phyloP scores from a whole-genome alignment of 2,113 vertebrate species.

The Mesocricetus auratus region DNA sequence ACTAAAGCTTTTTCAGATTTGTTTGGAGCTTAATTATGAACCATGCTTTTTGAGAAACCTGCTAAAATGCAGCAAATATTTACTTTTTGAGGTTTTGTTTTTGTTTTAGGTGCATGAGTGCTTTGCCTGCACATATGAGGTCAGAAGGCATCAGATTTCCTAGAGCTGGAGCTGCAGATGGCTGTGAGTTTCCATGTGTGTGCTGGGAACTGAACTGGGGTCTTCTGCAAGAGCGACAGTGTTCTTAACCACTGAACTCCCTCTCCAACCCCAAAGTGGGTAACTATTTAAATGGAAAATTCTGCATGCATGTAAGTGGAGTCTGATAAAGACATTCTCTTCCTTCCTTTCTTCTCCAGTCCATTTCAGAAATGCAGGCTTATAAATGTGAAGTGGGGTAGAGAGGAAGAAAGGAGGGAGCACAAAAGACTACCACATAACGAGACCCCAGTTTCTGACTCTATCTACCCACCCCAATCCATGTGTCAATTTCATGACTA shows the following conservation, averaged over 20 bases:
- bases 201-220: neutral
- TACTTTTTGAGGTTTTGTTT: neutral
- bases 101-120: neutral
- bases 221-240: neutral
- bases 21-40: conserved; percentile 46
- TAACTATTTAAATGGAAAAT: conserved; percentile 45
- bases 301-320: neutral
- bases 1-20: conserved; percentile 35
- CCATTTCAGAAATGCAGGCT: conserved; percentile 8
- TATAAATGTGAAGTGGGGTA: neutral
- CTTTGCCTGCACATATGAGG: neutral
- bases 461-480: neutral
- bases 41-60: conserved; percentile 39
- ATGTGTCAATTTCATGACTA: neutral
- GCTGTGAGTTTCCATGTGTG: neutral
- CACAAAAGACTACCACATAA: conserved; percentile 22
- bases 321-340: conserved; percentile 4
- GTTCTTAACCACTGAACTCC: neutral
- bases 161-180: neutral
- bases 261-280: neutral
- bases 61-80: conserved; percentile 38
- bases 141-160: neutral
- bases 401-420: neutral
- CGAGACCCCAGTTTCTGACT: neutral
- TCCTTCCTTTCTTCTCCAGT: neutral